Evolutionary conservation across 2,797 vertebrate species (phyloP).

Genomic region (Bucorvus abyssinicus): DNA sequence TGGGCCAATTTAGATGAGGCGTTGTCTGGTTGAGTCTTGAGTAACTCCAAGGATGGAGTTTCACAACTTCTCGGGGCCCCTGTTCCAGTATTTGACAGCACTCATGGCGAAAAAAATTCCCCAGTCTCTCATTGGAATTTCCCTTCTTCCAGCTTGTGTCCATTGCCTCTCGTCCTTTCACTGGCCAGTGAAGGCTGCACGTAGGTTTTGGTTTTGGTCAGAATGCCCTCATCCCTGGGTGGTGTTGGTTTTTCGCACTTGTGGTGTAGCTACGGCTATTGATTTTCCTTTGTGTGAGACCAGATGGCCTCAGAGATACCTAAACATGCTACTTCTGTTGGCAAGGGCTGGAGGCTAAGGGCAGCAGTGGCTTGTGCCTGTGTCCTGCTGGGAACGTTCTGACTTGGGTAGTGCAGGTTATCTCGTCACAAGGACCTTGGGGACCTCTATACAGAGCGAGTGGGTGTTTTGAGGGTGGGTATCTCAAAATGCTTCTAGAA

Average conservation of each 20-base stretch:
- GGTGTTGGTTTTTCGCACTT: not conserved
- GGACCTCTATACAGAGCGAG: not conserved
- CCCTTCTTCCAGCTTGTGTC: not conserved
- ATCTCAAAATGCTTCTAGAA: not conserved
- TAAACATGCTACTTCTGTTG: not conserved
- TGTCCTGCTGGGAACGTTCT: not conserved
- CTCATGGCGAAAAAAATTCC: not conserved
- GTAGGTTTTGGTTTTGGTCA: not conserved
- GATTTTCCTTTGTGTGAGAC: not conserved
- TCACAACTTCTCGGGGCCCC: not conserved
- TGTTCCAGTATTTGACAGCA: not conserved
- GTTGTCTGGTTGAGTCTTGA: not conserved
- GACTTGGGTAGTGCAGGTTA: not conserved
- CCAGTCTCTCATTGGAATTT: constrained; percentile 14
- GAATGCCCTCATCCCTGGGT: not conserved
- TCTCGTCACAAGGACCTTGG: not conserved
- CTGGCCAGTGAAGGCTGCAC: not conserved
- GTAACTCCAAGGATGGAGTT: not conserved
- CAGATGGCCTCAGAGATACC: not conserved
- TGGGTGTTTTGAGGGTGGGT: not conserved
- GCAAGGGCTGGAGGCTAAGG: not conserved
- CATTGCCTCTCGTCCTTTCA: not conserved
- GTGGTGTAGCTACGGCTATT: not conserved
- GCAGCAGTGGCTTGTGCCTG: not conserved
- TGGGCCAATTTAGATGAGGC: not conserved